These are phyloP conservation scores for Dunckerocampus dactyliophorus DNA, from an alignment of 2,113 vertebrate species.

Conservation along the genomic window DNA sequence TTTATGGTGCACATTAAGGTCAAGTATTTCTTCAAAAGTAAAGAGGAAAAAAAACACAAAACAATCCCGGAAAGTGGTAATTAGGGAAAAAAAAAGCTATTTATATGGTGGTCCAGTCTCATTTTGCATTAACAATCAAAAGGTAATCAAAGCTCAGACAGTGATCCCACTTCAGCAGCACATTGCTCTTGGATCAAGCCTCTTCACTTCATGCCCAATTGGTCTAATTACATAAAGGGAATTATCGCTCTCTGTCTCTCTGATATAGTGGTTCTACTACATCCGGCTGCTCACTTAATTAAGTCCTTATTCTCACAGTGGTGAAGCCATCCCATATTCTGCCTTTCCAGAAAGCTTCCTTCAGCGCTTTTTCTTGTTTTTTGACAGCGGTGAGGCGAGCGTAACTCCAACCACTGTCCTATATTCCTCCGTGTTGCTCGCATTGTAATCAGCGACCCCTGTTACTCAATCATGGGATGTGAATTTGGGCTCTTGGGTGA, in stretches of 20 bases:
- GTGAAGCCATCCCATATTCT: constrained; percentile 55
- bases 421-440: constrained; percentile 32
- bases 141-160: constrained; percentile 72
- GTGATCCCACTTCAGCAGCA: constrained; percentile 64
- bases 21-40: constrained; percentile 52
- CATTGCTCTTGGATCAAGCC: constrained; percentile 60
- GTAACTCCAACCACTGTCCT: constrained; percentile 34
- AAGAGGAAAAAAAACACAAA: constrained; percentile 57
- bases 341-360: constrained; percentile 39
- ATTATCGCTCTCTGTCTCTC: constrained; percentile 52
- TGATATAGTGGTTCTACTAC: constrained; percentile 62
- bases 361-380: constrained; percentile 42
- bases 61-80: constrained; percentile 58
- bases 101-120: constrained; percentile 48
- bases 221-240: constrained; percentile 75
- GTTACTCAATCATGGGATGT: constrained; percentile 74
- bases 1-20: constrained; percentile 70
- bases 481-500: constrained; percentile 74
- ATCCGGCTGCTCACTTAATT: constrained; percentile 70
- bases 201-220: constrained; percentile 77
- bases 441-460: constrained; percentile 66
- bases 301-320: constrained; percentile 70
- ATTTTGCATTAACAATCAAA: constrained; percentile 66
- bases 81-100: constrained; percentile 63
- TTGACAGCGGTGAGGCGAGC: constrained; percentile 18